Evolutionary conservation across 1,140 invertebrate species (phyloP), one percentile per base, ranked within the genome.

Genomic region (Cotesia vestalis): DNA sequence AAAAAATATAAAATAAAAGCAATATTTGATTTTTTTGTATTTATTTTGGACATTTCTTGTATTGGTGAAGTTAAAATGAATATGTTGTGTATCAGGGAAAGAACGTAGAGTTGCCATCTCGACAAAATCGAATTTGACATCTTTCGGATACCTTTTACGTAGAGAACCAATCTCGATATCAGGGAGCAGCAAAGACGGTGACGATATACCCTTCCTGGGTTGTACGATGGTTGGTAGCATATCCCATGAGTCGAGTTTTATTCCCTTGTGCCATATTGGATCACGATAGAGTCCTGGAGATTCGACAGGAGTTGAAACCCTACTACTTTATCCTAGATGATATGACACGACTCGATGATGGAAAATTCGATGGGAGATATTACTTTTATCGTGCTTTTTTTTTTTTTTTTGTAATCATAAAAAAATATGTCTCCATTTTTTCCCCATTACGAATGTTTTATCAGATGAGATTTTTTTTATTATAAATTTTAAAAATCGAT

Each of bases 251-350:
- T 66, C 63, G 70, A 66, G 55, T 72, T 72, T 66, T 66, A 72
- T 72, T 72, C 70, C 70, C 70, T 46, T 40, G 70, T 72, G 70
- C 35, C 63, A 66, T 72, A 72, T 72, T 72, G 70, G 70, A 72
- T 72, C 70, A 72, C 34, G 61, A 53, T 36, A 34, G 62, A 55
- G 51, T 66, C 63, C 62, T 55, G 51, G 62, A 66, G 62, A 66
- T 72, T 71, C 55, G 53, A 72, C 38, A 40, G 68, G 20, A 70
- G 57, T 59, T 59, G 8, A 59, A 20, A 59, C 9, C 57, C 57
- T 59, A 17, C 8, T 59, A 9, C 57, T 59, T 27, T 17, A 59
- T 59, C 57, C 3, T 20, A 17, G 17, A 59, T 59, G 57, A 59
- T 59, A 59, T 59, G 17, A 55, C 53, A 59, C 17, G 14, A 20